Conservation (phyloP, 2,888 invertebrate genomes). For the Agrochola macilenta region DNA sequence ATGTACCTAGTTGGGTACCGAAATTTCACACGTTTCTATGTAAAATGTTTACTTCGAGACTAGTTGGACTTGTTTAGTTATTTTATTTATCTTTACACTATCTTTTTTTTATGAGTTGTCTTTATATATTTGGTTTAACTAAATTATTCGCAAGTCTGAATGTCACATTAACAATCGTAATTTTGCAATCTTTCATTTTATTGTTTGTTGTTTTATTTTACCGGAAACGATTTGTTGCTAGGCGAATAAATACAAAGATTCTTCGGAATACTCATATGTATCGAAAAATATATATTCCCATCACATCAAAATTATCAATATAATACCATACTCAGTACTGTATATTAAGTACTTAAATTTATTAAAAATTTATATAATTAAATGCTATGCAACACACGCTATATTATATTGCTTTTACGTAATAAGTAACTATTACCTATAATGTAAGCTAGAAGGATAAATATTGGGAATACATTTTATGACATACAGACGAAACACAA, state of each 20-base stretch:
- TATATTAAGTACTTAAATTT: too few species aligned
- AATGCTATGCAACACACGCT: background rate
- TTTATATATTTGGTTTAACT: too few species aligned
- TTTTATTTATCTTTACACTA: background rate
- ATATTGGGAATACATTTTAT: background rate
- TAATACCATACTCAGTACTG: too few species aligned
- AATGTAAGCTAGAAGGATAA: background rate
- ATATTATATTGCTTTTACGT: background rate
- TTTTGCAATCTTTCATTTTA: too few species aligned
- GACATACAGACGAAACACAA: background rate
- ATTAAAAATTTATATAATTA: background rate
- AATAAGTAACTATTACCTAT: background rate
- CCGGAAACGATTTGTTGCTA: too few species aligned
- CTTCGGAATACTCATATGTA: too few species aligned
- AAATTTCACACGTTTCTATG: constrained; percentile 31
- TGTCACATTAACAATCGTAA: too few species aligned
- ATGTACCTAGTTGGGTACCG: background rate
- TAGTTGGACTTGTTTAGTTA: background rate
- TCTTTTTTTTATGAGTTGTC: background rate
- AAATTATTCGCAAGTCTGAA: too few species aligned
- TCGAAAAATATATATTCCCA: too few species aligned
- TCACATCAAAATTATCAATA: background rate
- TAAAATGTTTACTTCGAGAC: constrained; percentile 1
- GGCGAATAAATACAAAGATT: too few species aligned
- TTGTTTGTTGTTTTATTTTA: too few species aligned